A percentile compares a stretch with the other conserved stretches of the same genome.
These are phyloP conservation scores for Alligator sinensis DNA, from an alignment of 2,113 vertebrate species.

Conservation along the genomic window DNA sequence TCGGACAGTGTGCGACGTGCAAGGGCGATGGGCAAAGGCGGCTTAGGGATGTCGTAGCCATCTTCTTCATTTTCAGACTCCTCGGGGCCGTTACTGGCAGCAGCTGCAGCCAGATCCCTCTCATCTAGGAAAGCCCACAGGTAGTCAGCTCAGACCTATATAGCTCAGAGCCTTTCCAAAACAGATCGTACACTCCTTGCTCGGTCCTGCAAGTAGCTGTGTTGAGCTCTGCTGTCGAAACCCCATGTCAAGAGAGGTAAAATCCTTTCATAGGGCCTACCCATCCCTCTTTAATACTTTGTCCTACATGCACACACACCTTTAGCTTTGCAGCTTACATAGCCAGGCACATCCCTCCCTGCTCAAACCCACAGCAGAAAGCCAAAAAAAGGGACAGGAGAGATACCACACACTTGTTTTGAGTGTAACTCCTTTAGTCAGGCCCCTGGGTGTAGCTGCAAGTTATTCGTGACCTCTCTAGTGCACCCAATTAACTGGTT, in stretches of 20 bases:
- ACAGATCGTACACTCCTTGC: neutral
- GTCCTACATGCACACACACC: neutral
- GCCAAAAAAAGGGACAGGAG: neutral
- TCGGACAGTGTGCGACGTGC: constrained; percentile 91
- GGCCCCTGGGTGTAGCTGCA: neutral
- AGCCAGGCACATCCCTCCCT: neutral
- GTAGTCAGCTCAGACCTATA: neutral
- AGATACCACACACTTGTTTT: neutral
- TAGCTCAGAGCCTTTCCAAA: neutral
- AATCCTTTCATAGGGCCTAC: neutral
- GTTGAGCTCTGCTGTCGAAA: neutral
- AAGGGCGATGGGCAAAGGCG: constrained; percentile 75
- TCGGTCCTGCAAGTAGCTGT: neutral
- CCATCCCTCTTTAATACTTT: too few relatives aligned
- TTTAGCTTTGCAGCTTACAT: neutral
- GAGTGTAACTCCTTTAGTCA: neutral
- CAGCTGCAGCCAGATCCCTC: constrained; percentile 66
- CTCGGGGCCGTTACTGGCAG: constrained; percentile 79
- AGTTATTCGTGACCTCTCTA: neutral
- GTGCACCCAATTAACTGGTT: neutral
- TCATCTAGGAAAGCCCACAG: constrained; percentile 59
- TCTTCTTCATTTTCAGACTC: constrained; percentile 86
- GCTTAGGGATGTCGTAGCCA: constrained; percentile 89
- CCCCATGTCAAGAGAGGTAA: neutral
- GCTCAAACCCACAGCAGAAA: neutral